Evolutionary conservation across 2,797 vertebrate species (phyloP).

Genomic region (Stomatorhinus walkeri): DNA sequence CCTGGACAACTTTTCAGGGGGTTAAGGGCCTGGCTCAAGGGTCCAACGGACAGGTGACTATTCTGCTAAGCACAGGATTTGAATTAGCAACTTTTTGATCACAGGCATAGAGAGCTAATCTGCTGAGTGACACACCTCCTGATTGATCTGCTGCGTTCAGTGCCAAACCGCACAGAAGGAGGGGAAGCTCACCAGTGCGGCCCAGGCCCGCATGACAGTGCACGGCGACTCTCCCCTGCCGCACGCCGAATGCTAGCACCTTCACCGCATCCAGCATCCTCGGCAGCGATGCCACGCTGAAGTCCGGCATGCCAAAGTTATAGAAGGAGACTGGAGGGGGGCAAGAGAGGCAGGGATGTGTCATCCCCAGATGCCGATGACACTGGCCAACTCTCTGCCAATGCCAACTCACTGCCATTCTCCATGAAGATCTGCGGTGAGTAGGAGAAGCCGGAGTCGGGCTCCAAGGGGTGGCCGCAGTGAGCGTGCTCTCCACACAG

Average conservation of each 20-base stretch:
- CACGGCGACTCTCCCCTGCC: conserved; percentile 67
- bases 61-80: neutral
- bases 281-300: conserved; percentile 61
- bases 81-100: neutral
- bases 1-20: neutral
- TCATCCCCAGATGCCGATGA: neutral
- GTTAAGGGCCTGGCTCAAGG: neutral
- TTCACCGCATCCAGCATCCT: conserved; percentile 68
- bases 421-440: conserved; percentile 72
- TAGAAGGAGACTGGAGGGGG: conserved; percentile 69
- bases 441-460: conserved; percentile 69
- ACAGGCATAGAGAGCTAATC: neutral
- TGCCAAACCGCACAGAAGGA: neutral
- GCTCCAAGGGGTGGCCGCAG: conserved; percentile 63
- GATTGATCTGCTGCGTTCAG: neutral
- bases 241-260: conserved; percentile 67
- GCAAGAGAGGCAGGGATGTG: neutral
- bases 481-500: conserved; percentile 67
- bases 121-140: neutral
- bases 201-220: conserved; percentile 76
- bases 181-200: conserved; percentile 59
- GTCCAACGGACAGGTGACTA: neutral
- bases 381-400: neutral
- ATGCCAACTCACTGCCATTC: conserved; percentile 58
- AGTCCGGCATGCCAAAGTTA: conserved; percentile 75